These are phyloP conservation scores for Gonioctena quinquepunctata DNA, from an alignment of 1,140 invertebrate genomes.

Conservation along the genomic window DNA sequence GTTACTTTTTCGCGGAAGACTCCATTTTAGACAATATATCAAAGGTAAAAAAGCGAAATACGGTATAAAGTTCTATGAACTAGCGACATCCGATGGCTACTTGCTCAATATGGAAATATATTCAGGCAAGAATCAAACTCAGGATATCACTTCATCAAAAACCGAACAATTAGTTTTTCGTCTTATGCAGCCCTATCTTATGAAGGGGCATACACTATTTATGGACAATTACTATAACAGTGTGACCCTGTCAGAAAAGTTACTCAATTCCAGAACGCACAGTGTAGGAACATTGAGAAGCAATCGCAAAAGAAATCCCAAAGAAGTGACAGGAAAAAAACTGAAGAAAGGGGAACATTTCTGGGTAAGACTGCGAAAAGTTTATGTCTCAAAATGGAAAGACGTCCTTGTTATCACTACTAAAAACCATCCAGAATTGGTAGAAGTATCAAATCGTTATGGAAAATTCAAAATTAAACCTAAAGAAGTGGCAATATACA, in stretches of 20 bases:
- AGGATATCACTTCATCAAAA: no score
- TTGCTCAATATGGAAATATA: conserved; percentile 23
- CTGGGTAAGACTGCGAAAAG: not conserved
- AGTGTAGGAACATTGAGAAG: conserved; percentile 12
- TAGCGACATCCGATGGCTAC: conserved; percentile 5
- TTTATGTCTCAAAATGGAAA: conserved; percentile 46
- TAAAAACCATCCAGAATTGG: conserved; percentile 17
- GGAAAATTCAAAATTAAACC: conserved; percentile 37
- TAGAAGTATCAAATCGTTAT: conserved; percentile 23
- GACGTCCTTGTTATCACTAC: conserved; percentile 46
- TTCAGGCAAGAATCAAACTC: not conserved
- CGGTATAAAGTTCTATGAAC: conserved; percentile 14
- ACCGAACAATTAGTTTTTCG: not conserved
- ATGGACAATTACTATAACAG: conserved; percentile 31
- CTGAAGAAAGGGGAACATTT: conserved; percentile 15
- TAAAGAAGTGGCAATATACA: conserved; percentile 31
- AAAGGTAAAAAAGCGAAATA: conserved; percentile 19
- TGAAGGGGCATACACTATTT: conserved; percentile 20
- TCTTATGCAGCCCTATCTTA: conserved; percentile 6
- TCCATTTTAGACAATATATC: conserved; percentile 19
- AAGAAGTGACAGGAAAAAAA: conserved; percentile 3
- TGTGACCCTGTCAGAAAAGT: conserved; percentile 12
- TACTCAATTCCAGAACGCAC: conserved; percentile 14
- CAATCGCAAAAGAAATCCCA: conserved; percentile 13
- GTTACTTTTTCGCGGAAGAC: conserved; percentile 14